Conservation (phyloP, 2,888 invertebrate species). For the Ophioninae sp. region DNA sequence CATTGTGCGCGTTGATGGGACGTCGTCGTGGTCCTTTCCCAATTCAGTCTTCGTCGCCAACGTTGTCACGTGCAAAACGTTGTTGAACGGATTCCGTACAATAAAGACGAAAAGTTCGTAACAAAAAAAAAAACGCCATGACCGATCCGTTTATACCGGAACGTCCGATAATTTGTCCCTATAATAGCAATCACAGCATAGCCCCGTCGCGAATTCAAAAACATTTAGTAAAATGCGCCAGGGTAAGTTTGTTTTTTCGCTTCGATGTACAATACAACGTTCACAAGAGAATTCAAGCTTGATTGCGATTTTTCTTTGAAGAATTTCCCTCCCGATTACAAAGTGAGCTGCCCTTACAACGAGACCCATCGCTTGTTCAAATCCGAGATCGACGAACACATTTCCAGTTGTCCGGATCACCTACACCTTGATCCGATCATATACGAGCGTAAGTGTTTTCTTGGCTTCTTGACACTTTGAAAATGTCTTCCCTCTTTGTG, state of each 20-base stretch:
- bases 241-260: conserved; percentile 67
- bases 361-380: conserved; percentile 75
- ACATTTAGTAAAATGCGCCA: conserved; percentile 78
- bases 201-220: conserved; percentile 72
- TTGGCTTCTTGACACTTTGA: not conserved
- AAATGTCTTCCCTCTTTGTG: not conserved
- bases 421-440: conserved; percentile 56
- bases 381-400: conserved; percentile 72
- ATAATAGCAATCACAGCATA: conserved; percentile 72
- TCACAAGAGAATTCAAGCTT: conserved; percentile 3
- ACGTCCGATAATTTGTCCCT: conserved; percentile 72
- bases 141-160: conserved; percentile 43
- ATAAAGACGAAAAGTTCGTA: not conserved
- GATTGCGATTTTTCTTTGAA: conserved; percentile 50
- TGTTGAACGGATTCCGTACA: not conserved
- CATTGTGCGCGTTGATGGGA: not conserved
- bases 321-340: conserved; percentile 74
- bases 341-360: conserved; percentile 76
- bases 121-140: conserved; percentile 31
- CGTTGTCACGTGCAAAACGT: not conserved
- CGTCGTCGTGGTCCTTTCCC: not conserved
- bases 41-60: conserved; percentile 3
- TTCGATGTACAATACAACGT: not conserved
- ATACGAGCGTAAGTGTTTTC: conserved; percentile 62
- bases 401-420: conserved; percentile 69